Evolutionary conservation across 2,113 vertebrate species (phyloP).

Genomic region (Clupea harengus): DNA sequence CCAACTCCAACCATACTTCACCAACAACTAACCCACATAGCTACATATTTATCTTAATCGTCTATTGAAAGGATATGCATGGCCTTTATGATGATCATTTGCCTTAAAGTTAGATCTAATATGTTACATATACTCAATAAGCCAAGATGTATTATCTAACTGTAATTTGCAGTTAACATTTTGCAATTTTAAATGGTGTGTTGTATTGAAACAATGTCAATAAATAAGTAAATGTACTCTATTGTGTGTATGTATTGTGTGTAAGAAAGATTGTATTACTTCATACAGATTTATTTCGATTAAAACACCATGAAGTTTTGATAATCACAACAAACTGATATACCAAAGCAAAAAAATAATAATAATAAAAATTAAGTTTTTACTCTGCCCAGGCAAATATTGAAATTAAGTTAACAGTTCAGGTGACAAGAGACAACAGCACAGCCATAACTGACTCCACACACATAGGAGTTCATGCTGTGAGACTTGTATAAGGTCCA

Average conservation of each 20-base stretch:
- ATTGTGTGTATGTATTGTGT: background rate
- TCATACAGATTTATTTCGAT: background rate
- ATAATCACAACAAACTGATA: background rate
- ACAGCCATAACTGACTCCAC: background rate
- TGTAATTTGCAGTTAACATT: background rate
- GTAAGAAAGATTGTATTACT: background rate
- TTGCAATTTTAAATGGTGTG: background rate
- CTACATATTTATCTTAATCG: background rate
- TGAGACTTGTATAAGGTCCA: background rate
- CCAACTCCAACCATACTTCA: background rate
- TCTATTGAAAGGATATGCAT: background rate
- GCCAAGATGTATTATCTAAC: background rate
- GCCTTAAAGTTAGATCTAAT: background rate
- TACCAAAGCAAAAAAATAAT: background rate
- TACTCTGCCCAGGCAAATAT: background rate
- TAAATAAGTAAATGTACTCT: background rate
- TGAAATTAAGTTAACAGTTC: background rate
- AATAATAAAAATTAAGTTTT: too few relatives aligned
- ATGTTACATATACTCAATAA: background rate
- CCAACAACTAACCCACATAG: background rate
- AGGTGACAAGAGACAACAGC: background rate
- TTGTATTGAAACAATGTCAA: background rate
- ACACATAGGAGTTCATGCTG: background rate
- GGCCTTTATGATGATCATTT: background rate
- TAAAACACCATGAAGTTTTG: background rate